Percentiles rank a stretch among this genome's conserved stretches.
Conservation (phyloP, 1,140 invertebrate genomes). For the Thaumatotibia leucotreta region DNA sequence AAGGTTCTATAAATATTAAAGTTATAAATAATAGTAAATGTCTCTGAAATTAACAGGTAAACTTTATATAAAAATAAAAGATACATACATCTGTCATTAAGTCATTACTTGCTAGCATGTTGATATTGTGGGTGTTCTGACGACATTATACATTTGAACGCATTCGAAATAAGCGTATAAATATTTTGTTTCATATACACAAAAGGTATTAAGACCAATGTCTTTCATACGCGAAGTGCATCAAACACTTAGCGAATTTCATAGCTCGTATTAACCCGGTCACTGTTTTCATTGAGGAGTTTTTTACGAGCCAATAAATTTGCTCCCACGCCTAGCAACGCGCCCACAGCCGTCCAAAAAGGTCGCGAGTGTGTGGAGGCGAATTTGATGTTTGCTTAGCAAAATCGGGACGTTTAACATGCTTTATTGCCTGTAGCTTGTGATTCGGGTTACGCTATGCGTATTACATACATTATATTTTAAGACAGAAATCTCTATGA, state of each 20-base stretch:
- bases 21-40: background rate
- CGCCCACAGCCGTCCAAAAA: conserved; percentile 37
- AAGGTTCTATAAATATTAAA: background rate
- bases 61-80: background rate
- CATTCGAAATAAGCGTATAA: no score
- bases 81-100: background rate
- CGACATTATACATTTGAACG: no score
- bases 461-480: no score
- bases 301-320: conserved; percentile 48
- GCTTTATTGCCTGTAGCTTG: background rate
- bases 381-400: background rate
- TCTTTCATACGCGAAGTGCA: conserved; percentile 2
- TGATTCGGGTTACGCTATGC: background rate
- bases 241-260: conserved; percentile 16
- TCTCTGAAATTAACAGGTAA: background rate
- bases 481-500: no score
- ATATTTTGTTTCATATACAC: no score
- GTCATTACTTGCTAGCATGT: background rate
- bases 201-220: no score
- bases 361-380: conserved; percentile 23
- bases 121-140: no score
- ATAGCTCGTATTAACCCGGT: conserved; percentile 28
- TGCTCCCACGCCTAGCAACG: conserved; percentile 35
- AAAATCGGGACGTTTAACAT: background rate
- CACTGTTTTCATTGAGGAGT: conserved; percentile 36